A percentile compares a stretch with the other conserved stretches of the same genome.
These are phyloP conservation scores for Oryzias melastigma DNA, from an alignment of 2,113 vertebrate species.

Conservation along the genomic window DNA sequence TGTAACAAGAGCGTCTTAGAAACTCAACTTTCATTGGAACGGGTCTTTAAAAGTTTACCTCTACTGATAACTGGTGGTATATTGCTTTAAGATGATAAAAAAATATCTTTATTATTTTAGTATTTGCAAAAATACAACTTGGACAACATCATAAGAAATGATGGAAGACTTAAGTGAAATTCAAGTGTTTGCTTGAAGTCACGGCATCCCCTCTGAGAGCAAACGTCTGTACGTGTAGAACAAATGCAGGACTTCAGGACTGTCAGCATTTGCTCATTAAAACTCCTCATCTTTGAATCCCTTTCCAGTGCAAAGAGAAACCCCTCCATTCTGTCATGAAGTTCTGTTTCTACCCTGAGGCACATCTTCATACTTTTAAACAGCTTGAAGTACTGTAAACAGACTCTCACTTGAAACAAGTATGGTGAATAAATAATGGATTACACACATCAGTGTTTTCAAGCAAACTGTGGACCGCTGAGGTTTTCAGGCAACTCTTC, in stretches of 20 bases:
- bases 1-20: no score
- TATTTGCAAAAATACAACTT: no score
- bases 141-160: no score
- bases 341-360: slow-evolving; percentile 42
- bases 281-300: slow-evolving; percentile 6
- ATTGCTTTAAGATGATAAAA: no score
- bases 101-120: no score
- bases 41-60: no score
- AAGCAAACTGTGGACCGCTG: slow-evolving; percentile 46
- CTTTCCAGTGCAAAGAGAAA: slow-evolving; percentile 10
- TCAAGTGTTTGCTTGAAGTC: neutral
- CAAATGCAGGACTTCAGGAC: neutral
- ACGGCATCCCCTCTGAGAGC: neutral
- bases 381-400: slow-evolving; percentile 56
- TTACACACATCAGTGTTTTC: slow-evolving; percentile 52
- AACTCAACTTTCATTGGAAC: no score
- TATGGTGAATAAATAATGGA: slow-evolving; percentile 62
- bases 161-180: no score
- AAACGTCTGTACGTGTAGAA: neutral
- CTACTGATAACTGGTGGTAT: no score
- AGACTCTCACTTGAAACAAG: slow-evolving; percentile 44
- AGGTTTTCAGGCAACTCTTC: slow-evolving; percentile 46
- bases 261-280: neutral
- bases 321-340: slow-evolving; percentile 24
- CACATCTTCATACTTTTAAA: slow-evolving; percentile 43